Conservation (phyloP, 2,888 invertebrate species). For the Amphipyra berbera region DNA sequence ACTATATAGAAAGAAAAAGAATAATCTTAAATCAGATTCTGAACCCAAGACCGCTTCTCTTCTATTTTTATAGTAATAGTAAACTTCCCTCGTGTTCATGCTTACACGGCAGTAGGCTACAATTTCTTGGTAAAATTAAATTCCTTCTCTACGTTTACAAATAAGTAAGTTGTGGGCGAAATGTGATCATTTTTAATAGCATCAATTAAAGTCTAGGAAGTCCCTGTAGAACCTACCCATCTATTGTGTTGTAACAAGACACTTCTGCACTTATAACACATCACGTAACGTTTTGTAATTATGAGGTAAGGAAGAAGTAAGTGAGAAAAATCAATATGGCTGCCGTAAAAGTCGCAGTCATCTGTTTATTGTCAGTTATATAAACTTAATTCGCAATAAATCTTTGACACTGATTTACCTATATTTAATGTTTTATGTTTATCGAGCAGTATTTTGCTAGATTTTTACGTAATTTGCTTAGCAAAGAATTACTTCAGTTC, state of each 20-base stretch:
- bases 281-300: conserved; percentile 39
- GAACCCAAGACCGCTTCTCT: too few species aligned
- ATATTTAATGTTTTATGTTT: conserved; percentile 4
- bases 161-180: too few species aligned
- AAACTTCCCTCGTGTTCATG: too few species aligned
- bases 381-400: conserved; percentile 18
- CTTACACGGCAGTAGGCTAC: too few species aligned
- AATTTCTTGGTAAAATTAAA: too few species aligned
- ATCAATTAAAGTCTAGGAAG: too few species aligned
- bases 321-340: conserved; percentile 42
- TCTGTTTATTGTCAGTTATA: conserved; percentile 50
- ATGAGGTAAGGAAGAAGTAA: conserved; percentile 35
- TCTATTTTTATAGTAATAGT: too few species aligned
- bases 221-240: neutral
- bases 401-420: conserved; percentile 8
- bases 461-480: conserved; percentile 55
- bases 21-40: too few species aligned
- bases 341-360: conserved; percentile 45
- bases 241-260: conserved; percentile 16
- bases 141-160: too few species aligned
- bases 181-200: too few species aligned
- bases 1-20: too few species aligned
- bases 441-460: conserved; percentile 23
- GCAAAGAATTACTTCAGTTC: conserved; percentile 52
- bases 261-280: conserved; percentile 9